phyloP scores from a whole-genome alignment of 2,797 vertebrate genomes.

The Dendrocincla tyrannina region DNA sequence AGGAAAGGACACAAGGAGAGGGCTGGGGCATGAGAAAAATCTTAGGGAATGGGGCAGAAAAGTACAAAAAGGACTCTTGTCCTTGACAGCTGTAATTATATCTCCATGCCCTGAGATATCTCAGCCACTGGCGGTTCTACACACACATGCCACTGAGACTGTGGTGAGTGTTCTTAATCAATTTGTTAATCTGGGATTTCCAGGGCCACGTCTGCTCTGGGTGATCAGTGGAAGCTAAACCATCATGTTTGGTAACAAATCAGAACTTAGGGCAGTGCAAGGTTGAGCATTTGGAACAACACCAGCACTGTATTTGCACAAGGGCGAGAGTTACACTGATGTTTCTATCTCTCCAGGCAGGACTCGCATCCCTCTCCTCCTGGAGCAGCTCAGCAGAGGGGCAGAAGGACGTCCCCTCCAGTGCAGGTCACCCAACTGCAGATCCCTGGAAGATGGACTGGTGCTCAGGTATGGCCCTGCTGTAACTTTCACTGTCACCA shows the following conservation, averaged over 20 bases:
- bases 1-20: background rate
- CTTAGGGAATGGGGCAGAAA: background rate
- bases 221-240: background rate
- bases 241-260: rapidly evolving
- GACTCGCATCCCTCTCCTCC: background rate
- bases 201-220: background rate
- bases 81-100: background rate
- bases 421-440: rapidly evolving
- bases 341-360: background rate
- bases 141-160: background rate
- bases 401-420: background rate
- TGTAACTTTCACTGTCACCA: background rate
- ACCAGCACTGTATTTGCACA: background rate
- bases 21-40: background rate
- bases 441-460: background rate
- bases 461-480: background rate
- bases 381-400: background rate
- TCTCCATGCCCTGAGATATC: background rate
- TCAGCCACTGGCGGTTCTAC: background rate
- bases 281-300: background rate
- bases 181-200: background rate
- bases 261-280: rapidly evolving
- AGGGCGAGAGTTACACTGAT: rapidly evolving
- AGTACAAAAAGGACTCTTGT: background rate
- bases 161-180: rapidly evolving